These are phyloP conservation scores for Spinus pinus DNA, from an alignment of 2,797 vertebrate species.

Conservation along the genomic window DNA sequence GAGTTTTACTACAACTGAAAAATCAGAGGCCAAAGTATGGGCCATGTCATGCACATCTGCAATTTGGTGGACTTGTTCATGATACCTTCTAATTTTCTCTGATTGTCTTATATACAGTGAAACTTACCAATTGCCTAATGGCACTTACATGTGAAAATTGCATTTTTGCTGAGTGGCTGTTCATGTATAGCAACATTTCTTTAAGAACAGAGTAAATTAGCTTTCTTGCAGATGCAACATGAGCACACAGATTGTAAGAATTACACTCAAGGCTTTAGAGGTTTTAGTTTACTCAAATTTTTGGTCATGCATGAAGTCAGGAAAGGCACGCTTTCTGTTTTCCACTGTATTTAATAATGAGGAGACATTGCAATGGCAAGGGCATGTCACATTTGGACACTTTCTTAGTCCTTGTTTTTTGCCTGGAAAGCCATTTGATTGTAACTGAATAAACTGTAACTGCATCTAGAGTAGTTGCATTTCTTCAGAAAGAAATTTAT, in stretches of 20 bases:
- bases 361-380: neutral
- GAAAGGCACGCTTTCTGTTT: neutral
- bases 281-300: neutral
- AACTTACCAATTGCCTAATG: neutral
- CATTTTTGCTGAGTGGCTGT: neutral
- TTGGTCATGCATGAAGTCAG: neutral
- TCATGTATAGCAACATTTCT: neutral
- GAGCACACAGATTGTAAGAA: accelerated
- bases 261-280: neutral
- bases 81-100: neutral
- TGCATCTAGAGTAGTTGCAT: neutral
- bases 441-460: neutral
- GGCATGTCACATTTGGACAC: neutral
- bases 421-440: neutral
- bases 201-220: neutral
- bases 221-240: neutral
- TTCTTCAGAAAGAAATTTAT: neutral
- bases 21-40: neutral
- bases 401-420: neutral
- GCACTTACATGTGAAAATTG: neutral
- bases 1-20: neutral
- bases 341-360: neutral
- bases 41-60: accelerated
- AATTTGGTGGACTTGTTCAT: neutral
- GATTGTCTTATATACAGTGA: neutral